These are phyloP conservation scores for Caenorhabditis sp. DNA, from an alignment of 2,888 invertebrate genomes.

Conservation along the genomic window DNA sequence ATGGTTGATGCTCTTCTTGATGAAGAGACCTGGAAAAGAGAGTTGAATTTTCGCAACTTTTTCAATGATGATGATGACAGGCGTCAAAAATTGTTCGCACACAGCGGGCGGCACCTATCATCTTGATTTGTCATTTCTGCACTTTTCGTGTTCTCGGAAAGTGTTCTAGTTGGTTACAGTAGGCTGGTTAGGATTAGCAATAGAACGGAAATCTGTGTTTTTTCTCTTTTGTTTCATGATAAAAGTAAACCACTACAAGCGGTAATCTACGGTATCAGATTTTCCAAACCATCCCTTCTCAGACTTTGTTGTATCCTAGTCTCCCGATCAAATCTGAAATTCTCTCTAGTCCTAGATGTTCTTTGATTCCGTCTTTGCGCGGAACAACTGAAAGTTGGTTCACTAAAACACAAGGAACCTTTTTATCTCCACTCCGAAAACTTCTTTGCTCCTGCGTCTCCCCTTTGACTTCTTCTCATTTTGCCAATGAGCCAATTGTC, in stretches of 20 bases:
- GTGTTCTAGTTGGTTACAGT: not conserved
- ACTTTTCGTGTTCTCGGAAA: slow-evolving; percentile 3
- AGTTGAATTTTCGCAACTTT: slow-evolving; percentile 45
- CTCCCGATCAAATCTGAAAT: too few species aligned
- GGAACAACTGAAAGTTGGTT: not conserved
- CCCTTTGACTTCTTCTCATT: not conserved
- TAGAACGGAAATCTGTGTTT: too few species aligned
- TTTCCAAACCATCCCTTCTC: too few species aligned
- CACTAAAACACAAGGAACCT: not conserved
- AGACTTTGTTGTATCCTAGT: too few species aligned
- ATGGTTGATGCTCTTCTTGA: slow-evolving; percentile 11
- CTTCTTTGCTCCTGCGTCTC: slow-evolving; percentile 5
- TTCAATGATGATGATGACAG: slow-evolving; percentile 31
- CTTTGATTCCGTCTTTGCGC: not conserved
- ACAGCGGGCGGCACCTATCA: slow-evolving; percentile 25
- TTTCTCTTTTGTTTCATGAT: too few species aligned
- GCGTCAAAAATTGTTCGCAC: slow-evolving; percentile 28
- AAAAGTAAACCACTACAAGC: too few species aligned
- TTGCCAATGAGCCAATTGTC: slow-evolving; percentile 39
- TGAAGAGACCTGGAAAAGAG: slow-evolving; percentile 13
- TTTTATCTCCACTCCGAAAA: not conserved
- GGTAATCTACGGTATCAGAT: too few species aligned
- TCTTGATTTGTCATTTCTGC: slow-evolving; percentile 27
- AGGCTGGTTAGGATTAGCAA: too few species aligned
- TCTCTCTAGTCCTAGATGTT: too few species aligned